These are phyloP conservation scores for Pangasius larnaudii DNA, from an alignment of 2,797 vertebrate species.

Conservation along the genomic window DNA sequence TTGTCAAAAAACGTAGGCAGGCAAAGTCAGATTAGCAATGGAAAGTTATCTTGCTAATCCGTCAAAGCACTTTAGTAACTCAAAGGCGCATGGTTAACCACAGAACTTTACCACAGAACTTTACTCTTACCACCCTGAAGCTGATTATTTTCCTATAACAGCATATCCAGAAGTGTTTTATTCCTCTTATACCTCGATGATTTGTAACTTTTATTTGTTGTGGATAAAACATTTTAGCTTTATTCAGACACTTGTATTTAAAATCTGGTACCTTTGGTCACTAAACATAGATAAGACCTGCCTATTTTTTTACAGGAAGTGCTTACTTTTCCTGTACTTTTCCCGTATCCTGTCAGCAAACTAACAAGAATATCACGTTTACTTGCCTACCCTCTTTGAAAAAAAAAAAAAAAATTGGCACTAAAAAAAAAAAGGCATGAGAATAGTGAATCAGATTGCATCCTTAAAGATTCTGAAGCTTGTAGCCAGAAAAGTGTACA, in stretches of 20 bases:
- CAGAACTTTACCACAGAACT: no score
- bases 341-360: background rate
- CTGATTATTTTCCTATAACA: no score
- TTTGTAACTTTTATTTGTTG: no score
- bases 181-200: no score
- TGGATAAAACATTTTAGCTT: background rate
- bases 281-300: background rate
- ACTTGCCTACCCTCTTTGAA: background rate
- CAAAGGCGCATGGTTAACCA: no score
- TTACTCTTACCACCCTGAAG: no score
- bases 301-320: background rate
- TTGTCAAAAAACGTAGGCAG: background rate
- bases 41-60: background rate
- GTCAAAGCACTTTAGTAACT: no score
- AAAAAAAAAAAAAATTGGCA: background rate
- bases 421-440: background rate
- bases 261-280: background rate
- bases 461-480: background rate
- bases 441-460: background rate
- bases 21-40: background rate
- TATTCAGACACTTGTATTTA: background rate
- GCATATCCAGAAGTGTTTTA: no score
- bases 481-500: background rate
- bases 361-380: background rate
- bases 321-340: background rate